Conservation (phyloP, 2,888 invertebrate genomes). For the Drosophila subsilvestris region DNA sequence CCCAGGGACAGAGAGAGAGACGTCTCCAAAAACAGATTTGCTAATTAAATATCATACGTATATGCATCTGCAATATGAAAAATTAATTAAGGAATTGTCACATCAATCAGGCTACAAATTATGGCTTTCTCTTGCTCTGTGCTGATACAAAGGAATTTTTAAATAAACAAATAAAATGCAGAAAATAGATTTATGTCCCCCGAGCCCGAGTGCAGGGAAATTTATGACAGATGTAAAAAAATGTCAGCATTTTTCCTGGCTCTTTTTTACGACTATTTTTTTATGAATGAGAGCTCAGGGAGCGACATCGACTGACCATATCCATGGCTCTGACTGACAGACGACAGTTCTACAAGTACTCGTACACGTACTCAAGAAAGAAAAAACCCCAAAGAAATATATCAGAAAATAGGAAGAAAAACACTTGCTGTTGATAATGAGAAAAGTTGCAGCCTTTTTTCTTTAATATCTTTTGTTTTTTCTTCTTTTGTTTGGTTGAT, state of each 20-base stretch:
- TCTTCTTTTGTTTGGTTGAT: conserved; percentile 44
- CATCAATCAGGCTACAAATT: conserved; percentile 81
- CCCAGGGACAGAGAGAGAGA: conserved; percentile 21
- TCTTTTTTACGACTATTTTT: conserved; percentile 14
- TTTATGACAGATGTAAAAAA: conserved; percentile 77
- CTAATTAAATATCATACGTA: conserved; percentile 61
- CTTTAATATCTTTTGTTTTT: conserved; percentile 26
- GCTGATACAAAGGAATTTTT: conserved; percentile 49
- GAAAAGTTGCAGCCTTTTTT: conserved; percentile 55
- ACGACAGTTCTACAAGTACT: conserved; percentile 14
- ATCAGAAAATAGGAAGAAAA: conserved; percentile 46
- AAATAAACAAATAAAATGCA: conserved; percentile 79
- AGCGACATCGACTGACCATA: conserved; percentile 50
- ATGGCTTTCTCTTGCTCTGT: conserved; percentile 33
- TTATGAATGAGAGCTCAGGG: conserved; percentile 50
- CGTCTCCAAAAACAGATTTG: conserved; percentile 49
- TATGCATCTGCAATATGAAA: conserved; percentile 41
- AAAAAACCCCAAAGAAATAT: neutral
- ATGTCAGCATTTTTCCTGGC: conserved; percentile 67
- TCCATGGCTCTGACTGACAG: conserved; percentile 44
- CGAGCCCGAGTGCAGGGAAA: conserved; percentile 55
- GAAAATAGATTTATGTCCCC: conserved; percentile 72
- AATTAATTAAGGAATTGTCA: conserved; percentile 80
- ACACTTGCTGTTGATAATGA: conserved; percentile 73
- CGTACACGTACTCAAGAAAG: conserved; percentile 3